phyloP scores from a whole-genome alignment of 2,113 vertebrate genomes.

The Cavia aperea region DNA sequence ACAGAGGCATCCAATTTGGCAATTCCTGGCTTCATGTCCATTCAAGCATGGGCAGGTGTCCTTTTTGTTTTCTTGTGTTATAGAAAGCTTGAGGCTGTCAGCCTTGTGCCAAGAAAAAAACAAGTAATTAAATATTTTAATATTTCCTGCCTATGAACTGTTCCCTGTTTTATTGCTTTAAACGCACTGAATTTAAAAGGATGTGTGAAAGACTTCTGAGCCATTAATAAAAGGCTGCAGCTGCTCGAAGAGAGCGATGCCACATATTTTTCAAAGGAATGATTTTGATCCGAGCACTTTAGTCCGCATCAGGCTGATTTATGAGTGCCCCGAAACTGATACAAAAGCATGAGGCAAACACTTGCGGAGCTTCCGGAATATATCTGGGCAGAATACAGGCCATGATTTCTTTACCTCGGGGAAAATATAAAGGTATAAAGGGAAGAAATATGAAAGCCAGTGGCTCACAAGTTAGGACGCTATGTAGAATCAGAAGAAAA shows the following conservation, averaged over 20 bases:
- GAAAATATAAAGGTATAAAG: slow-evolving; percentile 19
- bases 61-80: slow-evolving; percentile 61
- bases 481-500: neutral
- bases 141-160: slow-evolving; percentile 71
- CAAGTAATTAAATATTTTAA: slow-evolving; percentile 73
- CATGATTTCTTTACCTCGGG: slow-evolving; percentile 32
- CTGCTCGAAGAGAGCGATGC: slow-evolving; percentile 41
- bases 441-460: slow-evolving; percentile 5
- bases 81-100: slow-evolving; percentile 51
- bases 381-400: neutral
- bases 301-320: slow-evolving; percentile 36
- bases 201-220: slow-evolving; percentile 75
- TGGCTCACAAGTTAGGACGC: neutral
- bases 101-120: slow-evolving; percentile 60
- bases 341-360: slow-evolving; percentile 34
- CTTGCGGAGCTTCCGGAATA: neutral
- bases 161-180: slow-evolving; percentile 67
- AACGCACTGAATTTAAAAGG: slow-evolving; percentile 69
- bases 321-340: slow-evolving; percentile 39
- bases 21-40: slow-evolving; percentile 64
- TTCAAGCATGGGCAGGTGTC: slow-evolving; percentile 67
- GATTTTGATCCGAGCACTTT: slow-evolving; percentile 30
- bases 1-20: slow-evolving; percentile 69
- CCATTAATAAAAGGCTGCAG: slow-evolving; percentile 66
- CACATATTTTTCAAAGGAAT: slow-evolving; percentile 58